These are phyloP conservation scores for Anagrus nilaparvatae DNA, from an alignment of 1,140 invertebrate genomes.

Conservation along the genomic window DNA sequence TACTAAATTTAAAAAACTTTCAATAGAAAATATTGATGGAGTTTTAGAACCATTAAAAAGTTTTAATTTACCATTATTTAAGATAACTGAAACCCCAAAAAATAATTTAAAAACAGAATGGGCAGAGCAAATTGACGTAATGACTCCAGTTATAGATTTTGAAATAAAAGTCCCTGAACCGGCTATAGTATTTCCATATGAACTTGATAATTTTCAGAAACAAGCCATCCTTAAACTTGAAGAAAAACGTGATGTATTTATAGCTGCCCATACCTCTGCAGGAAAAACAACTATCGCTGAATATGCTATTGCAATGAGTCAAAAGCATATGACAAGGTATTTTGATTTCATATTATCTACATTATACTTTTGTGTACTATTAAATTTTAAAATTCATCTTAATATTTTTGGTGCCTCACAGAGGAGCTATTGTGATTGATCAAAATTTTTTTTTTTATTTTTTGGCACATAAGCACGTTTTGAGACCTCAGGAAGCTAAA, in stretches of 20 bases:
- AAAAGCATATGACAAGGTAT: conserved; percentile 82
- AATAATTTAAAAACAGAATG: conserved; percentile 51
- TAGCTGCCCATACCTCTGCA: conserved; percentile 97
- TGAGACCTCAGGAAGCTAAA: too few species aligned
- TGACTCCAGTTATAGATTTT: conserved; percentile 70
- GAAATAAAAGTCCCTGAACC: conserved; percentile 72
- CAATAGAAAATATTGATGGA: conserved; percentile 25
- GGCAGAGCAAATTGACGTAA: conserved; percentile 79
- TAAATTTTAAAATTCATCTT: too few species aligned
- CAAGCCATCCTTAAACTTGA: conserved; percentile 90
- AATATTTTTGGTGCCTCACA: too few species aligned
- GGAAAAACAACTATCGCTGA: conserved; percentile 99
- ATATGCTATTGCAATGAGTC: conserved; percentile 91
- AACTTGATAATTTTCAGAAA: conserved; percentile 96
- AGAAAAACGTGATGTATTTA: conserved; percentile 91
- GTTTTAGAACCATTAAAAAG: conserved; percentile 31
- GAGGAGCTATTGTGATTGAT: conserved; percentile 1
- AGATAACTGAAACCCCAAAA: conserved; percentile 34
- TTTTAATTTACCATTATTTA: conserved; percentile 41
- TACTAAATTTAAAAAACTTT: too few species aligned
- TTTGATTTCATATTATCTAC: too few species aligned
- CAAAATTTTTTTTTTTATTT: conserved; percentile 2
- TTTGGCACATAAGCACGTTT: too few species aligned
- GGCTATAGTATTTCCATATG: conserved; percentile 82
- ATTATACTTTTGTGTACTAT: too few species aligned